These are phyloP conservation scores for Aphidius ervi DNA, from an alignment of 1,140 invertebrate genomes.

Conservation along the genomic window DNA sequence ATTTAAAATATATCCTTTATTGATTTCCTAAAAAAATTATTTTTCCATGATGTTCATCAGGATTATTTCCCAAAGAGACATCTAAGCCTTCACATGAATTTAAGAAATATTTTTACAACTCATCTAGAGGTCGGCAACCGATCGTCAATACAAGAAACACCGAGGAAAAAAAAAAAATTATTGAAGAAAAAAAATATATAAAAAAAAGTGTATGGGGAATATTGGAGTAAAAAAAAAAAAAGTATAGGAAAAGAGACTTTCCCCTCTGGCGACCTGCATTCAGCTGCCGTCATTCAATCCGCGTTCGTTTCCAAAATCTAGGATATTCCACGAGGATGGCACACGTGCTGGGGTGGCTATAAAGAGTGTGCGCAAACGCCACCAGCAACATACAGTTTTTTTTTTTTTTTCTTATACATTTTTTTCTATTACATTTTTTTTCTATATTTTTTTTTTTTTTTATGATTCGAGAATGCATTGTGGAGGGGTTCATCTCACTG, in stretches of 20 bases:
- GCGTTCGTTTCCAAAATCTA: constrained; percentile 44
- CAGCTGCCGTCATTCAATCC: constrained; percentile 44
- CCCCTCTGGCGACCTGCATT: constrained; percentile 34
- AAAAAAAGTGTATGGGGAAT: too few relatives aligned
- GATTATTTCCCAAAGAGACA: too few relatives aligned
- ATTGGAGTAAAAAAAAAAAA: constrained; percentile 6
- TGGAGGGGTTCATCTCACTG: constrained; percentile 6
- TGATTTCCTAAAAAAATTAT: too few relatives aligned
- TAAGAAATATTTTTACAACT: constrained; percentile 35
- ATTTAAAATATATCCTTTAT: neutral
- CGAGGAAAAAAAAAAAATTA: constrained; percentile 9
- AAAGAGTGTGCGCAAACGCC: constrained; percentile 25
- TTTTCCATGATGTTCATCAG: too few relatives aligned
- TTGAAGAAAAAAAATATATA: too few relatives aligned
- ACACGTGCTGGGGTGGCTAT: constrained; percentile 21
- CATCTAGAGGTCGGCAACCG: constrained; percentile 34
- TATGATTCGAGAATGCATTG: constrained; percentile 10
- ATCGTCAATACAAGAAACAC: constrained; percentile 22
- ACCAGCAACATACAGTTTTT: neutral
- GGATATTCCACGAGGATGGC: constrained; percentile 34
- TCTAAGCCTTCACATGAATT: too few relatives aligned
- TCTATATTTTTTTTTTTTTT: constrained; percentile 9
- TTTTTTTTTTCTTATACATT: neutral
- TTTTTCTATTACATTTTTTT: neutral
- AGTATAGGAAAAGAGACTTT: constrained; percentile 29